Base-by-base conservation (phyloP, 2,888 invertebrate species). In the Nomada lathburiana region DNA sequence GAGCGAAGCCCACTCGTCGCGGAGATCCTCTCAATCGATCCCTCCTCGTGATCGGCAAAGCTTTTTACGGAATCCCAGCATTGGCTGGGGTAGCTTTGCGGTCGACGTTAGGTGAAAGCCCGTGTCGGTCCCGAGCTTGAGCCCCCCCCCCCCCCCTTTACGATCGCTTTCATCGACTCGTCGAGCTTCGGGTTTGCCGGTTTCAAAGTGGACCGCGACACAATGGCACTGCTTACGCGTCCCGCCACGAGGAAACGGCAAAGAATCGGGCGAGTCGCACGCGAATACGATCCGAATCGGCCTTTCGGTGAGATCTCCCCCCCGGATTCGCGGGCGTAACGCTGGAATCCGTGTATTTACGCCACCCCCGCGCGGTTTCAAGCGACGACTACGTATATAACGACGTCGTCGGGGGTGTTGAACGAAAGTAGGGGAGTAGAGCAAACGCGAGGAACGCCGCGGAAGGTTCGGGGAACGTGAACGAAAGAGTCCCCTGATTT, bases 121-220 rank as follows among this genome's bases (percentile, higher is more conserved):
- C 83, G 78, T 73, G 81, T 76, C 50, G 65, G 64, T 74, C 84
- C 73, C 60, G 76, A 70, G 78, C 80, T 80, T 86, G 76, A 87
- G 84, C 60, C 26, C 2, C 26, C 26, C 26, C 26, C 23, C 23
- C 23, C 64, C 74, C 80, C 76, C 84, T 86, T 84, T 79, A 88
- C 86, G 88, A 82, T 71, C 84, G 82, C 80, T 86, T 84, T 80
- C 78, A 83, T 64, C 80, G 71, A 67, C 83, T 79, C 65, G 71
- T 64, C 42, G 53, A 65, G 80, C 59, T 76, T 85, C 70, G 60
- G 62, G 81, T 68, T 81, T 72, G 74, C 78, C 59, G 77, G 72
- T 84, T 82, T 59, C 82, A 84, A 83, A 83, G 83, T 87, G 81
- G 77, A 77, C 73, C 80, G 16, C 47, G 72, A 53, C 64, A 83